Base-by-base conservation (phyloP, 2,888 invertebrate species). In the Lasioglossum calceatum region DNA sequence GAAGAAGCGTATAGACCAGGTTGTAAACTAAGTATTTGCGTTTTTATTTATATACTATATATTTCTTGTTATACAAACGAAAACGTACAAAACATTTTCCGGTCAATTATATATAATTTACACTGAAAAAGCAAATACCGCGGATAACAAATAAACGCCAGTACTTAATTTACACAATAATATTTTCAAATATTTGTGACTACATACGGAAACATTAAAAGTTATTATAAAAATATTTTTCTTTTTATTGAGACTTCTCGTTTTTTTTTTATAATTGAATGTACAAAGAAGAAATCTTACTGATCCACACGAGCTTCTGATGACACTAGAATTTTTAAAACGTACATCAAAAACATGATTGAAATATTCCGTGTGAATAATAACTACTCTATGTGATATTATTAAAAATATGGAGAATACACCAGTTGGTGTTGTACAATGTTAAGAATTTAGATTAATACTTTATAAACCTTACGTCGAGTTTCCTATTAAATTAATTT, bases 371-470 rank as follows among this genome's bases (percentile, higher is more conserved):
- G 82, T 77, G 82, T 79, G 79, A 79, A 86, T 82, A 79, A 86
- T 82, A 87, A 87, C 86, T 86, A 79, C 82, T 87, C 74, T 82
- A 87, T 87, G 86, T 87, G 86, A 87, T 87, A 83, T 86, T 80
- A 86, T 77, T 79, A 86, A 79, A 84, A 81, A 74, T 86, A 79
- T 86, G 80, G 64, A 87, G 73, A 86, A 83, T 83, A 64, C 78
- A 78, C 87, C 87, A 78, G 78, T 80, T 80, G 83, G 82, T 87
- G 82, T 86, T 78, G 42, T 79, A 79, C 61, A 83, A 80, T 79
- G 73, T 87, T 81, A 81, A 80, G 36, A 75, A 70, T 73, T 47
- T 87, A 87, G 83, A 87, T 84, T 77, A 87, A 81, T 77, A 67
- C 78, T 82, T 82, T 85, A 75, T 81, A 76, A 86, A 84, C 64